Base-by-base conservation (phyloP, 2,888 invertebrate species). In the Rhimphoctona megacephalus region DNA sequence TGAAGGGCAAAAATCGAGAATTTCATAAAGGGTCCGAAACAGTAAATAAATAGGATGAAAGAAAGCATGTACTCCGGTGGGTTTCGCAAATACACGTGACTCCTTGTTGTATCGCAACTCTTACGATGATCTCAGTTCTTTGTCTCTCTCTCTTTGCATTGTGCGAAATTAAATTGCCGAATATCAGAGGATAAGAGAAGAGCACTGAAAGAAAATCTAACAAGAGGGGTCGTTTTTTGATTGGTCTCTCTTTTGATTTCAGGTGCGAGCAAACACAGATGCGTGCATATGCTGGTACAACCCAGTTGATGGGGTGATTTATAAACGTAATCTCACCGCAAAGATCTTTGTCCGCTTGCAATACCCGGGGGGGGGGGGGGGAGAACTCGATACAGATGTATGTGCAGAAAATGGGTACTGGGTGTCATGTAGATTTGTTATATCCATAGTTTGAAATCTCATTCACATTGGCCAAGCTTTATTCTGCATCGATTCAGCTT, bases 241-340 rank as follows among this genome's bases (percentile, higher is more conserved):
- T 74, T 70, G 49, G 43, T 84, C 86, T 79, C 84, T 82, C 84
- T 88, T 92, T 92, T 90, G 90, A 91, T 93, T 93, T 93, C 92
- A 93, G 92, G 93, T 93, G 93, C 90, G 89, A 91, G 93, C 91
- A 94, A 94, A 94, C 93, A 94, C 94, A 94, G 94, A 94, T 94
- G 94, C 87, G 81, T 78, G 66, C 17, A 52, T 57, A 39, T 64
- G 64, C 81, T 67, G 81, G 81, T 86, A 73, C 14, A 73, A 9
- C 52, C 19, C 33, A 39, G 8, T 49, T 69, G 54, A 61, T 46
- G 69, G 74, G 78, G 67, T 72, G 52, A 36, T 52, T 46, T 69
- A 9, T 33, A 0, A 11, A 39, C 73, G 57, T 19, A 66, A 86
- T 85, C 83, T 83, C 73, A 67, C 76, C 76, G 64, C 72, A 46